Evolutionary conservation across 2,888 invertebrate genomes (phyloP).

Genomic region (Lutraria lutraria): DNA sequence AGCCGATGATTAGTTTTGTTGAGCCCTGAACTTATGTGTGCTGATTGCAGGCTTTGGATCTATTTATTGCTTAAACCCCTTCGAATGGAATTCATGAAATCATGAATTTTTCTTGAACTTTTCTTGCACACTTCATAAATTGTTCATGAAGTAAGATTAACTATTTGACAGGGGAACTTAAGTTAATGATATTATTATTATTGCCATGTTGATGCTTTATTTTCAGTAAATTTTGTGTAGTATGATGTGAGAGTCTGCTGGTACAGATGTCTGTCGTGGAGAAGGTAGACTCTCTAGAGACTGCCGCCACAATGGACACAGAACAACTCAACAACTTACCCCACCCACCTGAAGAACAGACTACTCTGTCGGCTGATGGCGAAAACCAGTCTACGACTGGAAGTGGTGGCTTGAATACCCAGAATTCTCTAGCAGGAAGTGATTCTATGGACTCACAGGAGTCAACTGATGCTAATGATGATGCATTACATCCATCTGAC

Average conservation of each 20-base stretch:
- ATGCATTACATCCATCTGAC: constrained; percentile 87
- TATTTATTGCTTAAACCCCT: background rate
- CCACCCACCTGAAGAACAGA: constrained; percentile 33
- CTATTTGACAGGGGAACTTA: background rate
- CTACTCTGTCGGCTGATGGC: constrained; percentile 7
- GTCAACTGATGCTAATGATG: background rate
- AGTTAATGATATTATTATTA: background rate
- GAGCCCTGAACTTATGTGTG: no score
- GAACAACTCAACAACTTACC: constrained; percentile 20
- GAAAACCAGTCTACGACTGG: constrained; percentile 24
- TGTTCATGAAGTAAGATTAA: no score
- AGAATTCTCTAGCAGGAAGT: constrained; percentile 18
- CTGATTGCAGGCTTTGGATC: no score
- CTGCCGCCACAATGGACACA: constrained; percentile 33
- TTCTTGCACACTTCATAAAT: no score
- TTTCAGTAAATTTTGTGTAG: background rate
- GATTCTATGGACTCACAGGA: background rate
- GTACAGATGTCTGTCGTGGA: constrained; percentile 34
- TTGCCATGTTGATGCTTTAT: background rate
- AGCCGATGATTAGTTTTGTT: no score
- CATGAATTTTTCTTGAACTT: no score
- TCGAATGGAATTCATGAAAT: no score
- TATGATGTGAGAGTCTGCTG: constrained; percentile 18
- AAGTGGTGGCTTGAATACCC: constrained; percentile 3
- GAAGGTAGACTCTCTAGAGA: constrained; percentile 32